These are phyloP conservation scores for Sebastes kiyomatsui DNA, from an alignment of 2,797 vertebrate genomes.

Conservation along the genomic window DNA sequence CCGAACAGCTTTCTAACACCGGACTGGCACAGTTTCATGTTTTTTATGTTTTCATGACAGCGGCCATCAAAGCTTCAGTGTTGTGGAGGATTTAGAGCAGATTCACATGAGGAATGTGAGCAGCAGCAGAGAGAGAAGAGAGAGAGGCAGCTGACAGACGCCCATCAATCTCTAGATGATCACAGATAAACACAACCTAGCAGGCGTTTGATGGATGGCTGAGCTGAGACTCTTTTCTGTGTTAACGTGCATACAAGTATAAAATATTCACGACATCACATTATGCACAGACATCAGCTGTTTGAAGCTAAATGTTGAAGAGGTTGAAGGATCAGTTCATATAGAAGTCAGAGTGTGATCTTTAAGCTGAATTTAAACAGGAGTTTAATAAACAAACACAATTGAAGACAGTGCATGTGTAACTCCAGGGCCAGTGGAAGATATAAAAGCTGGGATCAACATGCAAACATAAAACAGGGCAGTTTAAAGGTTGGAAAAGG, in stretches of 20 bases:
- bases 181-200: background rate
- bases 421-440: background rate
- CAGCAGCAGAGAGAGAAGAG: background rate
- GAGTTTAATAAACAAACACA: background rate
- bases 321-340: background rate
- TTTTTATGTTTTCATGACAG: constrained; percentile 15
- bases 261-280: background rate
- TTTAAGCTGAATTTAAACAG: background rate
- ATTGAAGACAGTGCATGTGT: background rate
- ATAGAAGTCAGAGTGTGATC: background rate
- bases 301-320: background rate
- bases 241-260: background rate
- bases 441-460: background rate
- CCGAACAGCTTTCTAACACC: constrained; percentile 28
- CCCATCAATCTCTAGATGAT: constrained; percentile 16
- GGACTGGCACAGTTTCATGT: constrained; percentile 7
- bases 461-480: too few species aligned
- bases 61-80: constrained; percentile 4
- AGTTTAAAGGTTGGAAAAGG: too few species aligned
- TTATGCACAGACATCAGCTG: background rate
- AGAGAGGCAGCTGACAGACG: constrained; percentile 12
- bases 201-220: constrained; percentile 9
- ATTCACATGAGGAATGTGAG: constrained; percentile 30
- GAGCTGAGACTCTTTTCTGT: background rate
- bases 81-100: constrained; percentile 20